A percentile compares a stretch with the other conserved stretches of the same genome.
phyloP scores from a whole-genome alignment of 2,113 vertebrate genomes.

The Silurus glanis region DNA sequence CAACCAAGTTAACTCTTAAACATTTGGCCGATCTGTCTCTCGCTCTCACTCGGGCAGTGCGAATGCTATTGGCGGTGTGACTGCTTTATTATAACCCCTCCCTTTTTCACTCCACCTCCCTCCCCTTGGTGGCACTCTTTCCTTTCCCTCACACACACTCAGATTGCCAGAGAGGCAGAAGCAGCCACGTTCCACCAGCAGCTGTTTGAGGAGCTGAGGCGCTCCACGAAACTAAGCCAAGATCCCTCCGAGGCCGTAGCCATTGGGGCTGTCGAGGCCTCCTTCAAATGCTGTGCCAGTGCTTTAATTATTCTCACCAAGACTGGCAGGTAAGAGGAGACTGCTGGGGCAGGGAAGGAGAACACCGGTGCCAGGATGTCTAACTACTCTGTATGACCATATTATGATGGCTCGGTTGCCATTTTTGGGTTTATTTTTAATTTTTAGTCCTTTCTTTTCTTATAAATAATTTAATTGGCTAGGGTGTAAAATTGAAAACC shows the following conservation, averaged over 20 bases:
- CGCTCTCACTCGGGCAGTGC: slow-evolving; percentile 1
- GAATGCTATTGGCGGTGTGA: slow-evolving; percentile 48
- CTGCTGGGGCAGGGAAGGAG: neutral
- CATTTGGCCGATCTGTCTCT: slow-evolving; percentile 47
- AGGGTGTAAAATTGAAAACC: neutral
- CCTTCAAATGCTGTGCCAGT: slow-evolving; percentile 96
- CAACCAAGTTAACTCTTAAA: neutral
- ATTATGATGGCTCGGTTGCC: neutral
- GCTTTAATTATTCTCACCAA: slow-evolving; percentile 96
- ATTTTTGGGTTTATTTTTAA: neutral
- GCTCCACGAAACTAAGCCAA: slow-evolving; percentile 83
- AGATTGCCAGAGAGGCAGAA: slow-evolving; percentile 99
- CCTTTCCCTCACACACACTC: slow-evolving; percentile 37
- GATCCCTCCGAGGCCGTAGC: slow-evolving; percentile 93
- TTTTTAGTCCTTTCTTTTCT: no score
- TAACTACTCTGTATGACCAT: neutral
- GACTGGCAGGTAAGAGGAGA: slow-evolving; percentile 93
- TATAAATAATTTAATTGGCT: no score
- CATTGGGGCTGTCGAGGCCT: slow-evolving; percentile 92
- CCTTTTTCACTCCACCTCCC: slow-evolving; percentile 45
- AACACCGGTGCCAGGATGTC: neutral
- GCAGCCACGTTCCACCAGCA: slow-evolving; percentile 96
- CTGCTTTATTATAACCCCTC: slow-evolving; percentile 62
- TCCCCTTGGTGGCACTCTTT: slow-evolving; percentile 47
- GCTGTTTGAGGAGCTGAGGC: slow-evolving; percentile 95